A percentile compares a stretch with the other conserved stretches of the same genome.
These are phyloP conservation scores for Polymixis lichenea DNA, from an alignment of 2,888 invertebrate genomes.

Conservation along the genomic window DNA sequence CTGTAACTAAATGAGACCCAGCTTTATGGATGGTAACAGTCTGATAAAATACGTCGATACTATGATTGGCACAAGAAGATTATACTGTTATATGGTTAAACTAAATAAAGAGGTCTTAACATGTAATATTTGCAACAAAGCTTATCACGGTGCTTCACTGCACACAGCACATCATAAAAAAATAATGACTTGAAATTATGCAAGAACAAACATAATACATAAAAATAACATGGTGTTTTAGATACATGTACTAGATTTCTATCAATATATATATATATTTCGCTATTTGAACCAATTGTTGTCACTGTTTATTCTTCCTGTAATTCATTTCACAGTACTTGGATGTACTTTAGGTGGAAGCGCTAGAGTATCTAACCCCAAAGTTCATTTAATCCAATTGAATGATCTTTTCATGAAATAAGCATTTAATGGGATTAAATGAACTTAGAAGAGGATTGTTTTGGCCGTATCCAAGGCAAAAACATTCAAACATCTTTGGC, in stretches of 20 bases:
- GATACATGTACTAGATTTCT: constrained; percentile 5
- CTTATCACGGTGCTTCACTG: not conserved
- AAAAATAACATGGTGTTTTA: not conserved
- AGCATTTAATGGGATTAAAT: no score
- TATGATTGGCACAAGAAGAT: not conserved
- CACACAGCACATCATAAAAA: not conserved
- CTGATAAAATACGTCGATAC: not conserved
- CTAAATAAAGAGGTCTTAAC: not conserved
- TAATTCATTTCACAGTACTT: constrained; percentile 21
- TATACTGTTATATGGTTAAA: not conserved
- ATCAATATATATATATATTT: constrained; percentile 29
- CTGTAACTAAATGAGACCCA: not conserved
- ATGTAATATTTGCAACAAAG: not conserved
- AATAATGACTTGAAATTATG: constrained; percentile 13
- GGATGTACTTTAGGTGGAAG: not conserved
- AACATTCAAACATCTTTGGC: no score
- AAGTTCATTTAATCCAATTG: no score
- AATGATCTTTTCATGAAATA: no score
- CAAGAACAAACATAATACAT: constrained; percentile 11
- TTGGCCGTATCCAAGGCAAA: no score
- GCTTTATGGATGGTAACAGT: not conserved
- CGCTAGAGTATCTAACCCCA: no score
- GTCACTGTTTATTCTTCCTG: constrained; percentile 28
- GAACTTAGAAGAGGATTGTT: no score
- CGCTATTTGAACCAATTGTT: constrained; percentile 9